Base-by-base conservation (phyloP, 2,888 invertebrate genomes). In the Sesamia inferens region DNA sequence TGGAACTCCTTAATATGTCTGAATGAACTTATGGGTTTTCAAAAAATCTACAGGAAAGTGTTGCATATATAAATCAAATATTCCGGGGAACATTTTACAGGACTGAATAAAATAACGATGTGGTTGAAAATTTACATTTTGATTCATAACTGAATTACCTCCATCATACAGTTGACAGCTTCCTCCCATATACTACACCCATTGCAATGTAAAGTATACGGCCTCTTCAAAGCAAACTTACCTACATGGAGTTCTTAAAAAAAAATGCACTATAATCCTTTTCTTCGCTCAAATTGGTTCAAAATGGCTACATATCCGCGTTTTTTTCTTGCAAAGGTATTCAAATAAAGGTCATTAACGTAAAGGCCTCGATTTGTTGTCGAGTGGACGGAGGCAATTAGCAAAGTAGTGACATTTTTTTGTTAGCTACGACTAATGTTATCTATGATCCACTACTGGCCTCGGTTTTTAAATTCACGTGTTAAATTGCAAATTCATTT, bases 341-440 rank as follows among this genome's bases (percentile, higher is more conserved):
- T 72, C 62, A 75, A 78, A 81, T 78, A 74, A 70, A 65, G 72
- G 48, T 72, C 64, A 72, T 66, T 65, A 62, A 67, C 58, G 62
- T 63, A 59, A 72, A 77, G 67, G 67, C 79, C 71, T 75, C 61
- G 69, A 62, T 75, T 75, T 67, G 54, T 61, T 79, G 64, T 57
- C 31, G 57, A 64, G 57, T 79, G 19, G 68, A 68, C 77, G 31
- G 48, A 67, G 58, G 71, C 58, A 76, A 78, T 84, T 82, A 84
- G 61, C 85, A 55, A 61, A 63, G 57, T 48, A 48, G 78, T 80
- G 82, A 68, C 58, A 78, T 74, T 70, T 82, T 76, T 74, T 58
- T 73, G 65, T 78, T 74, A 71, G 71, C 75, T 55, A 61, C 66
- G 11, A 6, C 16, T 68, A 73, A 78, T 59, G 61, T 57, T 75